phyloP scores from a whole-genome alignment of 1,140 invertebrate species.

The Papilio xuthus region DNA sequence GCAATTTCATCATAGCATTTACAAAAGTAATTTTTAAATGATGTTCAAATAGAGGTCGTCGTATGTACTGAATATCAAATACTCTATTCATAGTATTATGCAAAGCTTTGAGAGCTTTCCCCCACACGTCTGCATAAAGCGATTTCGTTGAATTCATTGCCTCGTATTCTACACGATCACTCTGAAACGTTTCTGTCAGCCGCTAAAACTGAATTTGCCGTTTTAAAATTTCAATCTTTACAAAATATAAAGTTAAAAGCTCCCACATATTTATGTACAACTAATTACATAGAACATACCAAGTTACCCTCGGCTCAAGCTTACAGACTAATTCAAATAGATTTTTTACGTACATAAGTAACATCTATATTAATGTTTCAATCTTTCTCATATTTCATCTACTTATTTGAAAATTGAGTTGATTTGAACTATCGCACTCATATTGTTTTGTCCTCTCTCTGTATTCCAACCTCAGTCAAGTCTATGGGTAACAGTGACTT shows the following conservation, averaged over 20 bases:
- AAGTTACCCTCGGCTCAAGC: neutral
- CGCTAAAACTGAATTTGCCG: slow-evolving; percentile 27
- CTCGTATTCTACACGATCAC: slow-evolving; percentile 30
- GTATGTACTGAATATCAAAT: slow-evolving; percentile 37
- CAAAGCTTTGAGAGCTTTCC: slow-evolving; percentile 33
- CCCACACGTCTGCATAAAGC: slow-evolving; percentile 26
- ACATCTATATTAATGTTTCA: no score
- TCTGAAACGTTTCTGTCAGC: slow-evolving; percentile 29
- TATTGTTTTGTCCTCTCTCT: no score
- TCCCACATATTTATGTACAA: neutral
- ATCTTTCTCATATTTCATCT: no score
- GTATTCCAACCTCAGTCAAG: no score
- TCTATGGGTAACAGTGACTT: no score
- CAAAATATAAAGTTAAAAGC: neutral
- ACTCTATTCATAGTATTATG: slow-evolving; percentile 38
- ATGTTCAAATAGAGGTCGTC: slow-evolving; percentile 31
- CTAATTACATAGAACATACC: neutral
- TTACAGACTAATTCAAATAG: neutral
- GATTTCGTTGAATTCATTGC: slow-evolving; percentile 27
- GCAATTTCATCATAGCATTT: neutral
- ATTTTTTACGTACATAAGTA: no score
- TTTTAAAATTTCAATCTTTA: slow-evolving; percentile 8
- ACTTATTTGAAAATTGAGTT: no score
- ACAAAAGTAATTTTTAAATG: slow-evolving; percentile 32
- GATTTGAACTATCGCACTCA: no score